These are phyloP conservation scores for Papilio machaon DNA, from an alignment of 1,140 invertebrate species.

Conservation along the genomic window DNA sequence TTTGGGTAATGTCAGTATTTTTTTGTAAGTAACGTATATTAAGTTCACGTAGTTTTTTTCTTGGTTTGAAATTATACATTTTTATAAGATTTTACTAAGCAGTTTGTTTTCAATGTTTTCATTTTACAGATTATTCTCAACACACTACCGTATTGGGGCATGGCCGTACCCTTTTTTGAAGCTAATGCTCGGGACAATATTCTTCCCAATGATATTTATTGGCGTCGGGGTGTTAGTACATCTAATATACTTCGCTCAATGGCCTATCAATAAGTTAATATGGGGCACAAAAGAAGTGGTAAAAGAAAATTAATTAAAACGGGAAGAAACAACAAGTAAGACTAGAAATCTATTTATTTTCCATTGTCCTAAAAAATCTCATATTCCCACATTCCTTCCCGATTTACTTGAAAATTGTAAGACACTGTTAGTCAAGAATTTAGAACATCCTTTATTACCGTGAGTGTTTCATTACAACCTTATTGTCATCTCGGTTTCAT, in stretches of 20 bases:
- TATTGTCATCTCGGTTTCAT: background rate
- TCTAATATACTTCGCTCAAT: constrained; percentile 49
- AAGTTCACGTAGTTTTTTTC: too few species aligned
- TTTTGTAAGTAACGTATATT: too few species aligned
- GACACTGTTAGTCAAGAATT: background rate
- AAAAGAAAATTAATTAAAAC: constrained; percentile 36
- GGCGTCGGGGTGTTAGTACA: constrained; percentile 1
- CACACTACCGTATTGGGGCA: constrained; percentile 45
- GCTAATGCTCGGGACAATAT: constrained; percentile 51
- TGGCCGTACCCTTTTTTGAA: constrained; percentile 61
- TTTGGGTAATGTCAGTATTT: too few species aligned
- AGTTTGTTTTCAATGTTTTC: constrained; percentile 24
- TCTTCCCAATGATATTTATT: constrained; percentile 47
- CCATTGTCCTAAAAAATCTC: too few species aligned
- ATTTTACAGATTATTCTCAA: constrained; percentile 57
- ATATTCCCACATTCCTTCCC: too few species aligned
- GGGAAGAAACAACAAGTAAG: constrained; percentile 17
- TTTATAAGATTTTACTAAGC: background rate
- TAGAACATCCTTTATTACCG: background rate
- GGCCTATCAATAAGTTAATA: constrained; percentile 39
- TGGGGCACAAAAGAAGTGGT: constrained; percentile 33
- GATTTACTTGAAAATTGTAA: too few species aligned
- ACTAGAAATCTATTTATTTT: background rate
- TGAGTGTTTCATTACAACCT: too few species aligned
- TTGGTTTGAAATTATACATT: too few species aligned